A percentile compares a stretch with the other conserved stretches of the same genome.
Evolutionary conservation across 2,888 invertebrate species (phyloP).

Genomic region (Poecilobothrus nobilitatus): DNA sequence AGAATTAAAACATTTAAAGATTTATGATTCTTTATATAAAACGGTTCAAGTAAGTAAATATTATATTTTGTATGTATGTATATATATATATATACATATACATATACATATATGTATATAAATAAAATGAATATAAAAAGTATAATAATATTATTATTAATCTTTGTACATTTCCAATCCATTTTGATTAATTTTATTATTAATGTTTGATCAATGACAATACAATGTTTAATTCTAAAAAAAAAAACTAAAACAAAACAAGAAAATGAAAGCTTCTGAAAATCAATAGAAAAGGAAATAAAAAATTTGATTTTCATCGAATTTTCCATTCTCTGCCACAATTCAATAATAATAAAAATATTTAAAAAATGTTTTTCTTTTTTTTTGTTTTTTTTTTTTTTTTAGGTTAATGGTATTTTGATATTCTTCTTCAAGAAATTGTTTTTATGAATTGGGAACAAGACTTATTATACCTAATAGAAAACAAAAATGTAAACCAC

Average conservation of each 20-base stretch:
- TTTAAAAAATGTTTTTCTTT: too few relatives aligned
- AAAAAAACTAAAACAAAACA: too few relatives aligned
- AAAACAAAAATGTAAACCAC: too few relatives aligned
- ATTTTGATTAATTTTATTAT: too few relatives aligned
- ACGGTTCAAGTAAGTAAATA: slow-evolving; percentile 65
- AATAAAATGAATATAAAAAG: not conserved
- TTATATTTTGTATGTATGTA: slow-evolving; percentile 11
- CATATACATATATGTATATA: not conserved
- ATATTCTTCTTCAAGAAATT: not conserved
- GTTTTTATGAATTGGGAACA: not conserved
- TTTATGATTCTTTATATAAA: slow-evolving; percentile 67
- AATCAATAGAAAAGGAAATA: not conserved
- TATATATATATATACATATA: slow-evolving; percentile 7
- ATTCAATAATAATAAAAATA: too few relatives aligned
- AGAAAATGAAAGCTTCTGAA: not conserved
- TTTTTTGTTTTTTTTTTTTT: too few relatives aligned
- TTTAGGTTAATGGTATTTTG: not conserved
- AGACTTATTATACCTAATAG: too few relatives aligned
- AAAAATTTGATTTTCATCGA: not conserved
- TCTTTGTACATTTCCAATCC: too few relatives aligned
- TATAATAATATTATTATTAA: not conserved
- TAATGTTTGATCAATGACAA: not conserved
- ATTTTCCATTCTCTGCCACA: too few relatives aligned
- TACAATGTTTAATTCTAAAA: too few relatives aligned
- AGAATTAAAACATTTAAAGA: slow-evolving; percentile 65